Base-by-base conservation (phyloP, 2,797 vertebrate genomes). In the Poecilia picta region DNA sequence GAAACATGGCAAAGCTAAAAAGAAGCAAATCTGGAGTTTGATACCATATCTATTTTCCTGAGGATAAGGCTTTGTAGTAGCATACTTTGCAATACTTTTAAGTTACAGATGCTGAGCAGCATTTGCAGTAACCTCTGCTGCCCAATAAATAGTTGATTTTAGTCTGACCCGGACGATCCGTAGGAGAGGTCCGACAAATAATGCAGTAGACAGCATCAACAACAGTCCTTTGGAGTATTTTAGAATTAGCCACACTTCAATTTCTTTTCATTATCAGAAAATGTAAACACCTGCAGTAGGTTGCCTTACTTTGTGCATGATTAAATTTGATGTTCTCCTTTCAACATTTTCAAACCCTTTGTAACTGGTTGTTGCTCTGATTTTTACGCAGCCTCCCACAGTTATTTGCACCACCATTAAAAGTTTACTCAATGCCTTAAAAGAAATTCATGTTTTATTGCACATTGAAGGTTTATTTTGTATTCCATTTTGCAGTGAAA, bases 281-380 rank as follows among this genome's bases (percentile, higher is more conserved):
- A 83, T 77, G 47, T 64, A 64, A 79, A 39, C 72, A 74, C 87
- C 88, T 93, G 89, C 93, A 89, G 89, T 97, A 98, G 97, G 97
- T 96, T 96, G 96, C 96, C 96, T 97, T 97, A 96, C 94, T 95
- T 96, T 89, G 93, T 97, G 98, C 98, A 99, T 99, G 98, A 92
- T 95, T 97, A 97, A 94, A 95, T 96, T 95, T 94, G 89, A 94
- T 95, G 91, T 91, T 96, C 79, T 92, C 95, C 96, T 95, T 93
- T 94, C 92, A 91, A 95, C 91, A 94, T 95, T 96, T 93, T 70
- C 85, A 76, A 95, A 94, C 80, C 83, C 89, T 92, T 89, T 88
- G 85, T 92, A 92, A 46, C 92, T 81, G 82, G 84, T 92, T 91
- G 90, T 94, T 92, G 79, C 82, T 89, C 68, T 53, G 46, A 73